These are phyloP conservation scores for Drosophila aff. DNA, from an alignment of 1,140 invertebrate species.

Conservation along the genomic window DNA sequence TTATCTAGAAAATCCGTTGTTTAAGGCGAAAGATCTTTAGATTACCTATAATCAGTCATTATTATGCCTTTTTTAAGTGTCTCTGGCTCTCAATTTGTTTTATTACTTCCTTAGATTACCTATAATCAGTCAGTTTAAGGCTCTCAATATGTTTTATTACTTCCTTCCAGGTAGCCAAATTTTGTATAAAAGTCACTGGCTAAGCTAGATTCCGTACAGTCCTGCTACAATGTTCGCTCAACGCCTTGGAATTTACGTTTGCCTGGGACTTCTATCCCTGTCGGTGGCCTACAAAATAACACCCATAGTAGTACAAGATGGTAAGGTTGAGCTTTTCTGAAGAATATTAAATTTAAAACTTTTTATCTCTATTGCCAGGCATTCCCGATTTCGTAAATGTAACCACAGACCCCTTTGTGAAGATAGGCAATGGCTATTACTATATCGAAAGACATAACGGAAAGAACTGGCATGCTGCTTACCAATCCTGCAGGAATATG, in stretches of 20 bases:
- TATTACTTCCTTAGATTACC: not conserved
- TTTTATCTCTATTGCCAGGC: not conserved
- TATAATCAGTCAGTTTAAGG: no score
- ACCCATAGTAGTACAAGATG: not conserved
- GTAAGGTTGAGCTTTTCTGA: not conserved
- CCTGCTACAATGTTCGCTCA: not conserved
- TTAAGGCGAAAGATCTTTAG: no score
- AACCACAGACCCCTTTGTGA: slow-evolving; percentile 7
- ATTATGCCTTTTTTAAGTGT: no score
- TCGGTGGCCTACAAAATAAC: slow-evolving; percentile 6
- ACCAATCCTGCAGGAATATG: not conserved
- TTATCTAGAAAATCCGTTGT: no score
- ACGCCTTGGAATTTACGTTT: not conserved
- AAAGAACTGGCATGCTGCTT: not conserved
- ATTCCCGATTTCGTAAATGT: slow-evolving; percentile 1
- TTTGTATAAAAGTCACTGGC: not conserved
- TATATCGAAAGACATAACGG: not conserved
- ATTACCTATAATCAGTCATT: no score
- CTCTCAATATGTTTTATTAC: no score
- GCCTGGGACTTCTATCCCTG: not conserved
- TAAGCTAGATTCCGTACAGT: not conserved
- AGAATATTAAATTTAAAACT: not conserved
- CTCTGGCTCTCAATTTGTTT: not conserved
- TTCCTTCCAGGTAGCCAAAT: no score
- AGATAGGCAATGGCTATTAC: slow-evolving; percentile 11